These are phyloP conservation scores for Ariolimax columbianus DNA, from an alignment of 2,888 invertebrate species.

Conservation along the genomic window DNA sequence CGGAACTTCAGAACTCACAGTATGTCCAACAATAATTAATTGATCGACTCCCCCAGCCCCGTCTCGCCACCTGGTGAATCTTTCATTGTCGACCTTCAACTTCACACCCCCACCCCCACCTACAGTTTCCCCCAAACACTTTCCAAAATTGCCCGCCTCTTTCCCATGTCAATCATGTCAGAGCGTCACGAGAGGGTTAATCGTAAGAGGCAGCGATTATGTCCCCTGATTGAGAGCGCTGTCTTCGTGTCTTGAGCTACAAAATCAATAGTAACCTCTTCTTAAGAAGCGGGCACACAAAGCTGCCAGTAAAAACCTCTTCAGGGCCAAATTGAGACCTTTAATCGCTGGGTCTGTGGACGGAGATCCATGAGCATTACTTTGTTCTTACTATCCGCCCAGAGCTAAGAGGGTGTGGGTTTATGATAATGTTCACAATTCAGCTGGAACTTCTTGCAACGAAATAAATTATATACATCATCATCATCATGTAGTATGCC, in stretches of 20 bases:
- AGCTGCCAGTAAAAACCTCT: background rate
- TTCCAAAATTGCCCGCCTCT: background rate
- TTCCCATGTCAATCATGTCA: too few relatives aligned
- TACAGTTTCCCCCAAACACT: too few relatives aligned
- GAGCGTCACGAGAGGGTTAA: background rate
- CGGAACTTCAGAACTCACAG: too few relatives aligned
- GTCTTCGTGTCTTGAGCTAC: background rate
- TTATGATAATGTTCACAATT: too few relatives aligned
- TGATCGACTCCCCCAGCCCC: background rate
- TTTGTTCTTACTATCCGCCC: background rate
- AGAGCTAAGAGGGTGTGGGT: background rate
- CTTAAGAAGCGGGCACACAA: background rate
- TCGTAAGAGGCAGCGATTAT: background rate
- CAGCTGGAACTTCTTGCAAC: too few relatives aligned
- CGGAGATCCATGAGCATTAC: background rate
- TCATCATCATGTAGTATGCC: too few relatives aligned
- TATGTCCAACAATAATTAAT: background rate
- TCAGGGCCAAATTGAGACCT: slow-evolving; percentile 8
- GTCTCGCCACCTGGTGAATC: background rate
- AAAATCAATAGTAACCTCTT: background rate
- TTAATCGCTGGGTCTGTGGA: background rate
- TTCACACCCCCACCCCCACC: background rate
- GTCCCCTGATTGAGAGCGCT: background rate
- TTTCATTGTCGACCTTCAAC: background rate
- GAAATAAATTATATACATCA: too few relatives aligned